Evolutionary conservation across 1,140 invertebrate species (phyloP), one percentile per base, ranked within the genome.

Genomic region (Dreissena polymorpha): DNA sequence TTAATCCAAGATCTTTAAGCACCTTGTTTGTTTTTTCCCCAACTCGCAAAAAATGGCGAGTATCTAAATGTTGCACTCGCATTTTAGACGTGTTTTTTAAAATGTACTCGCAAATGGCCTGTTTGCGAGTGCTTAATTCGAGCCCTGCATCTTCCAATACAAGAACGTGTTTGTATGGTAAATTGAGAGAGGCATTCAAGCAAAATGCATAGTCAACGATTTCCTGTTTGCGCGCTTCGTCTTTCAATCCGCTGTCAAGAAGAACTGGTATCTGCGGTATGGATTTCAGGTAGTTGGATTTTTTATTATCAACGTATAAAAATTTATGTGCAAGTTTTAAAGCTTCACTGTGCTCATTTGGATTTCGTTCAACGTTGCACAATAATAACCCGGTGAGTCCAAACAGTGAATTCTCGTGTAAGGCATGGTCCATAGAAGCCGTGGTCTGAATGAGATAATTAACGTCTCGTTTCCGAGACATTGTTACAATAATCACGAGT

Each of bases 131-230:
- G n/a, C n/a, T n/a, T n/a, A n/a, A n/a, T n/a, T n/a, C n/a, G n/a
- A n/a, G n/a, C n/a, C n/a, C n/a, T n/a, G n/a, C n/a, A n/a, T 87
- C 86, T 77, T 87, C 85, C 5, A 86, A 39, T 60, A 87, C 21
- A 50, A 87, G 67, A 74, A 78, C 64, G 70, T 79, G 85, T 53
- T 75, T 76, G n/a, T 69, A 57, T 14, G 64, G 39, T 50, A 75
- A 71, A 1, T 10, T 16, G 10, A 55, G 60, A 16, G 82, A 64
- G 0, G 50, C 85, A 39, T 83, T 69, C 53, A 87, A 53, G 51
- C 86, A 87, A 67, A 83, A 87, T 29, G 49, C 76, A 71, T 87
- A 87, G 50, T 87, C 86, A 53, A 60, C 8, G 1, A 63, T 77
- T 70, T 87, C 85, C 49, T 81, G 57, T 18, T 25, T 63, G n/a